Evolutionary conservation across 2,888 invertebrate genomes (phyloP).

Genomic region (Melanostoma scalare): DNA sequence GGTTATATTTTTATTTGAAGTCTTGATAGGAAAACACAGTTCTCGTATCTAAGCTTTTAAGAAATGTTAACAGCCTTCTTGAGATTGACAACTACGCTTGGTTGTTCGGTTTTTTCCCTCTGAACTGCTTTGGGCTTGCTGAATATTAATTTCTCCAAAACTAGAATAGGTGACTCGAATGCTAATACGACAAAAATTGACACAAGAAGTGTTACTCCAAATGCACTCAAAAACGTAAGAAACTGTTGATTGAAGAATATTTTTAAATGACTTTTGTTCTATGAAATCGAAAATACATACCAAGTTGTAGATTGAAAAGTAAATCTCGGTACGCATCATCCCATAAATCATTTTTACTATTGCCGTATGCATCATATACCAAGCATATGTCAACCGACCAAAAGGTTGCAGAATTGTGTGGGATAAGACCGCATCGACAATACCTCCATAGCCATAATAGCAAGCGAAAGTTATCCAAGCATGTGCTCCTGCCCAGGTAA

Average conservation of each 20-base stretch:
- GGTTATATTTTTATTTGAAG: no score
- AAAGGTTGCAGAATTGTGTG: slow-evolving; percentile 69
- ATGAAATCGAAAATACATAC: slow-evolving; percentile 33
- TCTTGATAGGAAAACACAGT: no score
- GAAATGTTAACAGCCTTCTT: no score
- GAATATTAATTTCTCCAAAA: slow-evolving; percentile 55
- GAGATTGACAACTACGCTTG: no score
- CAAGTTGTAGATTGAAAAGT: slow-evolving; percentile 53
- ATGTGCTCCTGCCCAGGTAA: slow-evolving; percentile 63
- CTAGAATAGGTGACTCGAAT: slow-evolving; percentile 71
- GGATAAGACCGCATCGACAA: slow-evolving; percentile 66
- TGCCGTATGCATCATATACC: slow-evolving; percentile 67
- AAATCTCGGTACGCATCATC: slow-evolving; percentile 22
- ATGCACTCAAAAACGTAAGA: slow-evolving; percentile 56
- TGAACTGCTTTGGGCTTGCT: not conserved
- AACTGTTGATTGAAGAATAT: slow-evolving; percentile 28
- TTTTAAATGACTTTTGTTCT: no score
- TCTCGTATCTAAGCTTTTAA: no score
- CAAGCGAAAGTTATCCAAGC: slow-evolving; percentile 73
- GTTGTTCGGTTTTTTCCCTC: no score
- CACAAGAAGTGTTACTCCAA: slow-evolving; percentile 58
- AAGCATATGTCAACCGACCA: slow-evolving; percentile 60
- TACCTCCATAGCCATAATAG: slow-evolving; percentile 65
- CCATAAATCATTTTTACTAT: slow-evolving; percentile 48
- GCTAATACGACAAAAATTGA: slow-evolving; percentile 63